These are phyloP conservation scores for Ctenochaetus hawaiiensis DNA, from an alignment of 2,797 vertebrate genomes.

Conservation along the genomic window DNA sequence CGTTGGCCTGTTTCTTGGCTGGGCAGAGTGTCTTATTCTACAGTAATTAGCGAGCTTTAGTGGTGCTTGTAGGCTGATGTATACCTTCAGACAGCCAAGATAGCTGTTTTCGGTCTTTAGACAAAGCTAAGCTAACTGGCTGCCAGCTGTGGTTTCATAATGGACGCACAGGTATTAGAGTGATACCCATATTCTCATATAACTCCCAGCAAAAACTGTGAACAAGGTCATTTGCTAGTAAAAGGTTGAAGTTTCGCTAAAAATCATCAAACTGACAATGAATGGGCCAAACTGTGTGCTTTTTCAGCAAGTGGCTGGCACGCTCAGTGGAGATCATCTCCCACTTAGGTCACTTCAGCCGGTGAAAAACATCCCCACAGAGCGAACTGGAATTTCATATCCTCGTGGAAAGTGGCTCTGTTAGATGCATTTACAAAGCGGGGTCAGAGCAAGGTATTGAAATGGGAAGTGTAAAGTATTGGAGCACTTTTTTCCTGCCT, in stretches of 20 bases:
- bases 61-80: not conserved
- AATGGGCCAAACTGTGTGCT: conserved; percentile 6
- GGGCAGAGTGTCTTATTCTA: not conserved
- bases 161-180: not conserved
- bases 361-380: conserved; percentile 62
- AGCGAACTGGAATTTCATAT: conserved; percentile 84
- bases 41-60: not conserved
- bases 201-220: conserved; percentile 4
- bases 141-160: not conserved
- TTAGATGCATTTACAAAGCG: conserved; percentile 57
- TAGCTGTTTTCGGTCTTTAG: not conserved
- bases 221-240: conserved; percentile 2
- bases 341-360: conserved; percentile 67
- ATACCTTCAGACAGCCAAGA: not conserved
- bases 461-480: conserved; percentile 45
- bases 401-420: conserved; percentile 60
- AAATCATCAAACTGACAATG: not conserved
- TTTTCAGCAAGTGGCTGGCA: conserved; percentile 17
- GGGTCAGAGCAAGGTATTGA: conserved; percentile 27
- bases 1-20: not conserved
- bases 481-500: not conserved
- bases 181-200: not conserved
- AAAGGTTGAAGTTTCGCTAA: not conserved
- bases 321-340: conserved; percentile 21
- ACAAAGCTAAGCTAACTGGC: conserved; percentile 5